Conservation (phyloP, 2,888 invertebrate genomes). For the Acrobeloides nanus region DNA sequence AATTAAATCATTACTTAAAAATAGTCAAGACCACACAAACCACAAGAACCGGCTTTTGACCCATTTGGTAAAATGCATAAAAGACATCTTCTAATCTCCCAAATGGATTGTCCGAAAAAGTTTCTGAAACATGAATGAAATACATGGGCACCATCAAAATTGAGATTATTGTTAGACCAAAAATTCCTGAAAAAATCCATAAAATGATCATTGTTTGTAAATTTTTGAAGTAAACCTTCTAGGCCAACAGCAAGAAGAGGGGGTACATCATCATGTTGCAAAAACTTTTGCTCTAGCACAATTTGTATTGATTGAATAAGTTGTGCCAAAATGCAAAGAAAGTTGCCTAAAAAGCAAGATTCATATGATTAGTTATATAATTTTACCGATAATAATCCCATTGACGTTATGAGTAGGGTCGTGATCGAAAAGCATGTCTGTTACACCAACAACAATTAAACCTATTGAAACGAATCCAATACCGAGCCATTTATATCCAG, state of each 20-base stretch:
- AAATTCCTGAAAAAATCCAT: slow-evolving; percentile 68
- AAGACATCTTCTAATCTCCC: slow-evolving; percentile 69
- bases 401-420: slow-evolving; percentile 57
- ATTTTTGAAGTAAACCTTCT: no score
- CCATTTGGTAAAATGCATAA: slow-evolving; percentile 77
- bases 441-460: slow-evolving; percentile 52
- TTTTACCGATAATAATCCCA: slow-evolving; percentile 63
- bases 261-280: slow-evolving; percentile 74
- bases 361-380: slow-evolving; percentile 5
- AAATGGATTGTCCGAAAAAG: slow-evolving; percentile 69
- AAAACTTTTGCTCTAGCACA: slow-evolving; percentile 87
- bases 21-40: slow-evolving; percentile 64
- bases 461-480: slow-evolving; percentile 55
- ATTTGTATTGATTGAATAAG: slow-evolving; percentile 75
- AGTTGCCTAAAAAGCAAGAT: slow-evolving; percentile 57
- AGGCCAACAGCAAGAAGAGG: slow-evolving; percentile 84
- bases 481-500: slow-evolving; percentile 56
- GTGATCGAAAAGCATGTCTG: slow-evolving; percentile 17
- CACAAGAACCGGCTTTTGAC: slow-evolving; percentile 63
- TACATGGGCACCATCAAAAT: slow-evolving; percentile 70
- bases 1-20: slow-evolving; percentile 53
- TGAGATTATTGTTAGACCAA: slow-evolving; percentile 63
- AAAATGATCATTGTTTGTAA: slow-evolving; percentile 47
- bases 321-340: slow-evolving; percentile 63
- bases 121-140: slow-evolving; percentile 67